A percentile compares a stretch with the other conserved stretches of the same genome.
Conservation (phyloP, 2,888 invertebrate genomes). For the Plebejus melissa region DNA sequence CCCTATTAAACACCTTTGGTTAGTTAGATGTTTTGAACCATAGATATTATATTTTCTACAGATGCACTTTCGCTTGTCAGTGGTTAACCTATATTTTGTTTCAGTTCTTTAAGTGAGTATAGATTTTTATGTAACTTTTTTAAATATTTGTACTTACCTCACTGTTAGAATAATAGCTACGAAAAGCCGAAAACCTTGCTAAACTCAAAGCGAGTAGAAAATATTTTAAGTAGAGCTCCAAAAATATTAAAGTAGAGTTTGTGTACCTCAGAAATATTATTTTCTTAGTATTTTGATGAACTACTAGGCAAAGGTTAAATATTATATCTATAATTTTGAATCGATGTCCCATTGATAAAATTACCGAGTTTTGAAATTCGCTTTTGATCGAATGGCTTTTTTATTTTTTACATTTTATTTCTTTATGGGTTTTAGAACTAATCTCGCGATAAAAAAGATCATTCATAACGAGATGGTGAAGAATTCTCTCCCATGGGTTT, state of each 20-base stretch:
- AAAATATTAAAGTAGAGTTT: neutral
- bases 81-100: neutral
- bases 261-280: neutral
- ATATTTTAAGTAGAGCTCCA: neutral
- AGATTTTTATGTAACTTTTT: no score
- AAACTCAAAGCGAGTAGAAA: neutral
- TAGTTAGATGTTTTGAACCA: conserved; percentile 45
- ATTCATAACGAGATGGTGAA: conserved; percentile 54
- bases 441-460: conserved; percentile 49
- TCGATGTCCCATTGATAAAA: conserved; percentile 55
- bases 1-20: conserved; percentile 56
- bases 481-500: conserved; percentile 70
- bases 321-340: neutral
- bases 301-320: neutral
- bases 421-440: conserved; percentile 41
- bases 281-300: neutral
- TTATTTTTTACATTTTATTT: conserved; percentile 39
- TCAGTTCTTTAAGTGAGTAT: no score
- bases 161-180: neutral
- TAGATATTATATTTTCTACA: conserved; percentile 43
- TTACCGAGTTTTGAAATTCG: conserved; percentile 39
- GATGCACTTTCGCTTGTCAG: neutral
- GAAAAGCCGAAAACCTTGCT: neutral
- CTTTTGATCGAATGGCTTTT: conserved; percentile 44
- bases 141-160: no score